Percentiles rank a stretch among this genome's conserved stretches.
Conservation (phyloP, 2,113 vertebrate genomes). For the Cephalopterus ornatus region DNA sequence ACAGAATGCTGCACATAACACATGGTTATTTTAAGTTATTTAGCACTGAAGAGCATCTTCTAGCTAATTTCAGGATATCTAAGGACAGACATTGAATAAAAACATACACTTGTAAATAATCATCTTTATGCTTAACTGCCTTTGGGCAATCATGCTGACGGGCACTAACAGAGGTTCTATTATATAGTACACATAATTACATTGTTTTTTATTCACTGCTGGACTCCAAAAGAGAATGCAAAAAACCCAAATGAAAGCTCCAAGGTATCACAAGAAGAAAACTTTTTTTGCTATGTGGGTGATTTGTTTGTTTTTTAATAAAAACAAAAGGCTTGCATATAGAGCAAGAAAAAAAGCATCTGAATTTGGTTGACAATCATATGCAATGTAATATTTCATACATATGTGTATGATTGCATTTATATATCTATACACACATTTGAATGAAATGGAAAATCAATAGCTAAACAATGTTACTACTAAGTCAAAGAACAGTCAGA, state of each 20-base stretch:
- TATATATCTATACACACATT: not conserved
- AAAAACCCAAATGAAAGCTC: not conserved
- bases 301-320: not conserved
- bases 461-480: not conserved
- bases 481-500: not conserved
- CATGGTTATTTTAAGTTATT: constrained; percentile 31
- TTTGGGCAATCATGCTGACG: not conserved
- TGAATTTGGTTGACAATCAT: not conserved
- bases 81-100: not conserved
- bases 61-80: constrained; percentile 10
- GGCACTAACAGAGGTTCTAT: not conserved
- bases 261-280: not conserved
- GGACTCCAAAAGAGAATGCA: not conserved
- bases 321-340: not conserved
- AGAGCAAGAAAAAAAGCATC: not conserved
- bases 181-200: not conserved
- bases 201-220: not conserved
- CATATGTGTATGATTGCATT: not conserved
- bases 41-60: not conserved
- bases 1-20: constrained; percentile 30
- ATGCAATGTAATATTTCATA: not conserved
- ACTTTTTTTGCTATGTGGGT: not conserved
- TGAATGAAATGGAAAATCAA: not conserved
- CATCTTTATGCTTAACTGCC: not conserved
- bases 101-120: not conserved